Evolutionary conservation across 2,888 invertebrate genomes (phyloP).

Genomic region (Gastrophysa polygoni): DNA sequence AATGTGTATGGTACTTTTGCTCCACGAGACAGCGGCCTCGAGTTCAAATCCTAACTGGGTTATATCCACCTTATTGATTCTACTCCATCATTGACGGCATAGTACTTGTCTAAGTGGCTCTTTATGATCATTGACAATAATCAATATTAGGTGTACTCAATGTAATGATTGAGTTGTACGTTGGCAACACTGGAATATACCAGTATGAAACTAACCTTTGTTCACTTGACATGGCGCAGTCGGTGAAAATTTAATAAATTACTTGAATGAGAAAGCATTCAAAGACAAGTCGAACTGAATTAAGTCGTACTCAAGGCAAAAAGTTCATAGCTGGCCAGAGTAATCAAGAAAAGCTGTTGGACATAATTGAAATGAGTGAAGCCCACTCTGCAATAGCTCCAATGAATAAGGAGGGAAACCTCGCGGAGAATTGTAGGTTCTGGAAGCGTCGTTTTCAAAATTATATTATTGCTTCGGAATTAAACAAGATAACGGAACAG

Average conservation of each 20-base stretch:
- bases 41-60: no score
- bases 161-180: neutral
- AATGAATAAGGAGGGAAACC: slow-evolving; percentile 25
- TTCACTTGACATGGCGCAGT: slow-evolving; percentile 4
- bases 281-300: neutral
- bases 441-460: slow-evolving; percentile 34
- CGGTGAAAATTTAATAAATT: neutral
- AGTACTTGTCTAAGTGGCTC: no score
- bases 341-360: no score
- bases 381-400: slow-evolving; percentile 4
- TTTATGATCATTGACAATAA: no score
- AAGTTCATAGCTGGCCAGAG: no score
- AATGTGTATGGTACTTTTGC: no score
- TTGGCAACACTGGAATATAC: neutral
- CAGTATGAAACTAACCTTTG: neutral
- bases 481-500: slow-evolving; percentile 34
- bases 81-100: no score
- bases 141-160: no score
- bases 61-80: no score
- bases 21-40: no score
- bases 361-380: slow-evolving; percentile 9
- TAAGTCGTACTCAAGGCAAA: no score
- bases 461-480: slow-evolving; percentile 35
- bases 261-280: neutral
- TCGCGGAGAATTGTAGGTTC: slow-evolving; percentile 38